Evolutionary conservation across 2,888 invertebrate species (phyloP).

Genomic region (Alcis repandata): DNA sequence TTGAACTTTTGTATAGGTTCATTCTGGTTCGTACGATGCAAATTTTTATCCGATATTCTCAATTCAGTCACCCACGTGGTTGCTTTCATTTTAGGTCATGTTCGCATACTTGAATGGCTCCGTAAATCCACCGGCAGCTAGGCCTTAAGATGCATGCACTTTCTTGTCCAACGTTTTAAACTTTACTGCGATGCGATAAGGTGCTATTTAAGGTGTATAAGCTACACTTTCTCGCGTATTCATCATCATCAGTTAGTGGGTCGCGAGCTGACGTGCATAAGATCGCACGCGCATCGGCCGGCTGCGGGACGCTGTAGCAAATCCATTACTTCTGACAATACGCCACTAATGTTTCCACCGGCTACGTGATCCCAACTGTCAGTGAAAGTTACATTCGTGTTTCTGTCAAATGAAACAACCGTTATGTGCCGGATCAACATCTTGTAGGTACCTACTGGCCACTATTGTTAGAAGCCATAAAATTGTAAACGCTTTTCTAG

Average conservation of each 20-base stretch:
- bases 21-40: too few relatives aligned
- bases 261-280: constrained; percentile 60
- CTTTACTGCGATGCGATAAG: constrained; percentile 39
- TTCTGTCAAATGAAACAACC: constrained; percentile 65
- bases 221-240: constrained; percentile 76
- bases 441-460: constrained; percentile 23
- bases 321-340: constrained; percentile 70
- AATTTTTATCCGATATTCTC: constrained; percentile 15
- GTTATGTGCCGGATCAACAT: constrained; percentile 52
- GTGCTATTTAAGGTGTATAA: constrained; percentile 39
- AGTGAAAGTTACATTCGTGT: constrained; percentile 75
- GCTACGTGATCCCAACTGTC: constrained; percentile 66
- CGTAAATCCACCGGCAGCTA: constrained; percentile 58
- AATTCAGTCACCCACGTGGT: constrained; percentile 40
- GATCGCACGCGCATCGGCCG: constrained; percentile 54
- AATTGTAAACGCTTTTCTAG: constrained; percentile 31
- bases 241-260: constrained; percentile 77
- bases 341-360: constrained; percentile 63
- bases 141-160: constrained; percentile 45
- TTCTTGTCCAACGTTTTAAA: constrained; percentile 20
- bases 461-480: constrained; percentile 30
- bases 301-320: constrained; percentile 62
- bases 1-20: neutral
- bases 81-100: constrained; percentile 51
- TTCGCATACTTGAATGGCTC: constrained; percentile 56